Conservation (phyloP, 2,888 invertebrate species). For the Hanleya hanleyi region DNA sequence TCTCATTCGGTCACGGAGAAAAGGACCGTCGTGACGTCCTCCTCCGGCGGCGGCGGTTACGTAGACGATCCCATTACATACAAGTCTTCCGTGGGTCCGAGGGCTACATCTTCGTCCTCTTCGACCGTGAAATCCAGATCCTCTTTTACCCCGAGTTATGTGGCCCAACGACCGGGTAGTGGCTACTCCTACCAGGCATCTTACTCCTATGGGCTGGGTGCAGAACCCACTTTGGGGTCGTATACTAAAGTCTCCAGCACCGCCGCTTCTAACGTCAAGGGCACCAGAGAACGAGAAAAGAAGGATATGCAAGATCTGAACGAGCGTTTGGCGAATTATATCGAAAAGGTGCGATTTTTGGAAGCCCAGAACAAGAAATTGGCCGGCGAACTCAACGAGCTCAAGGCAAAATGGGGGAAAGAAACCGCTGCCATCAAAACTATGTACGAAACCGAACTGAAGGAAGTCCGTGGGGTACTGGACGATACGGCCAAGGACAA, state of each 20-base stretch:
- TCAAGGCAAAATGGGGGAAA: constrained; percentile 70
- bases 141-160: not conserved
- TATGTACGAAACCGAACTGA: constrained; percentile 75
- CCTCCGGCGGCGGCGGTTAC: constrained; percentile 34
- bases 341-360: constrained; percentile 75
- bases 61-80: constrained; percentile 31
- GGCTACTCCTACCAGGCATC: constrained; percentile 36
- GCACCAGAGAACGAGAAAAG: constrained; percentile 75
- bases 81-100: not conserved
- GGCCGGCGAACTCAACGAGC: constrained; percentile 68
- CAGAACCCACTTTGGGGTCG: constrained; percentile 43
- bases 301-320: constrained; percentile 76
- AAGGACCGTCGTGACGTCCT: constrained; percentile 57
- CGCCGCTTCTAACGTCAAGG: constrained; percentile 73
- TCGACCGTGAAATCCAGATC: not conserved
- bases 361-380: constrained; percentile 74
- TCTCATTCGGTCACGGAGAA: constrained; percentile 61
- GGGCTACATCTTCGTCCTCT: constrained; percentile 1
- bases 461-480: constrained; percentile 74
- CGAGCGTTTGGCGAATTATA: constrained; percentile 76
- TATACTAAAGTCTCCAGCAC: constrained; percentile 57
- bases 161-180: not conserved
- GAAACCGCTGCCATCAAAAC: constrained; percentile 71
- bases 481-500: constrained; percentile 75
- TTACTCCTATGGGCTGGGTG: constrained; percentile 48